Conservation (phyloP, 2,797 vertebrate species). For the Helostoma temminkii region DNA sequence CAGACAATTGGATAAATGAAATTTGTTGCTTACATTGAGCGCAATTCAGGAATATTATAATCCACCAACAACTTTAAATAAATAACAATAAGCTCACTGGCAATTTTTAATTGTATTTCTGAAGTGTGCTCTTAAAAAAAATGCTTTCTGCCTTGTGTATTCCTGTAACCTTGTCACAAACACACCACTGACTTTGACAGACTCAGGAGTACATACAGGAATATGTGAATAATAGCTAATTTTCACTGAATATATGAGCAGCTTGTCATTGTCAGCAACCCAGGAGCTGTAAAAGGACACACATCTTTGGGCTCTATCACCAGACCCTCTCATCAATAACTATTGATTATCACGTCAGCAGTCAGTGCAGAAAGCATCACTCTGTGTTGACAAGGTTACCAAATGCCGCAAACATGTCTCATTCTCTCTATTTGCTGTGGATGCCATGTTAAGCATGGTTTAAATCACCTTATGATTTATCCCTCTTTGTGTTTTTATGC, state of each 20-base stretch:
- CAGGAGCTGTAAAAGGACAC: slow-evolving; percentile 53
- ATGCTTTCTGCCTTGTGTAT: slow-evolving; percentile 1
- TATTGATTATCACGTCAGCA: slow-evolving; percentile 59
- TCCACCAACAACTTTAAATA: neutral
- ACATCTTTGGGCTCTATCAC: slow-evolving; percentile 31
- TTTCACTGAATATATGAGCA: slow-evolving; percentile 28
- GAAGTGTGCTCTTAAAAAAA: slow-evolving; percentile 12
- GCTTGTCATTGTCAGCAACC: slow-evolving; percentile 40
- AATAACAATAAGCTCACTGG: slow-evolving; percentile 9
- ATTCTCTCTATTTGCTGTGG: slow-evolving; percentile 32
- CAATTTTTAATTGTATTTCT: slow-evolving; percentile 16
- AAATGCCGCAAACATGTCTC: slow-evolving; percentile 23
- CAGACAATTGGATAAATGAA: neutral
- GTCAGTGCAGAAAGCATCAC: slow-evolving; percentile 26
- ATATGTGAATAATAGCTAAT: slow-evolving; percentile 39
- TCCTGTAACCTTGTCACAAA: slow-evolving; percentile 12
- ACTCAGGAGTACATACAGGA: slow-evolving; percentile 17
- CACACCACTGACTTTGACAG: slow-evolving; percentile 7
- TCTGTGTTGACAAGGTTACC: slow-evolving; percentile 31
- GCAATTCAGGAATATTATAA: too few relatives aligned
- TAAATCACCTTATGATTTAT: slow-evolving; percentile 32
- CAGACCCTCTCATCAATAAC: slow-evolving; percentile 52
- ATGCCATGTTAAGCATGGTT: slow-evolving; percentile 31
- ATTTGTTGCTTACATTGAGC: too few relatives aligned
- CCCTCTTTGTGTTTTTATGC: neutral